Evolutionary conservation across 2,888 invertebrate genomes (phyloP), one percentile per base, ranked within the genome.

Genomic region (Amiota mariae): DNA sequence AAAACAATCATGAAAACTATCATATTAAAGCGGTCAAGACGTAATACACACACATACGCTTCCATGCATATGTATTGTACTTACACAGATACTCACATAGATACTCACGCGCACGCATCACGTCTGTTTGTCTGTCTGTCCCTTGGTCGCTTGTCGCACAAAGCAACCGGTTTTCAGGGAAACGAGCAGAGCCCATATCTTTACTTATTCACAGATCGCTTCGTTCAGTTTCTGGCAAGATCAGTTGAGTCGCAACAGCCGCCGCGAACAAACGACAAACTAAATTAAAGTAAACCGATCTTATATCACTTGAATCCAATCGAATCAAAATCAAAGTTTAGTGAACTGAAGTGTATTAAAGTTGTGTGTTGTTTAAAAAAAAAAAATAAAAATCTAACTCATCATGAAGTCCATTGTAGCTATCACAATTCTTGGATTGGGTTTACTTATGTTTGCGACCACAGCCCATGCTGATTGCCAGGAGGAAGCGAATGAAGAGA

Each of bases 401-500:
- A 76, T 74, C 54, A 87, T 87, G 87, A 87, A 85, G 73, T 77
- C 80, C 49, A 74, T 57, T 36, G n/a, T 78, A 48, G 70, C 82
- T 8, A 1, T 48, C 20, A 57, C 74, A 24, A 48, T 82, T 68
- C 71, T 78, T 76, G n/a, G 73, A 15, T 20, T 59, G 8, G 11
- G 73, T 15, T 67, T 85, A 68, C 20, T 78, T 18, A 64, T 78
- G 68, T 72, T 84, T 36, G 74, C 77, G 2, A 66, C 77, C 12
- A 75, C 77, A 20, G 79, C 74, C 0, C 74, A 73, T 0, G 85
- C 81, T 9, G 87, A 85, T 13, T 87, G 87, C 66, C 81, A 73
- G 46, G 79, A 78, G 10, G 66, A 61, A 51, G 78, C 80, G 71
- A 76, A 74, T 59, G 72, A 85, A 9, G 86, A 85, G 0, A 88